Percentiles rank a stretch among this genome's conserved stretches.
phyloP scores from a whole-genome alignment of 2,113 vertebrate genomes.

The Syrmaticus mikado region DNA sequence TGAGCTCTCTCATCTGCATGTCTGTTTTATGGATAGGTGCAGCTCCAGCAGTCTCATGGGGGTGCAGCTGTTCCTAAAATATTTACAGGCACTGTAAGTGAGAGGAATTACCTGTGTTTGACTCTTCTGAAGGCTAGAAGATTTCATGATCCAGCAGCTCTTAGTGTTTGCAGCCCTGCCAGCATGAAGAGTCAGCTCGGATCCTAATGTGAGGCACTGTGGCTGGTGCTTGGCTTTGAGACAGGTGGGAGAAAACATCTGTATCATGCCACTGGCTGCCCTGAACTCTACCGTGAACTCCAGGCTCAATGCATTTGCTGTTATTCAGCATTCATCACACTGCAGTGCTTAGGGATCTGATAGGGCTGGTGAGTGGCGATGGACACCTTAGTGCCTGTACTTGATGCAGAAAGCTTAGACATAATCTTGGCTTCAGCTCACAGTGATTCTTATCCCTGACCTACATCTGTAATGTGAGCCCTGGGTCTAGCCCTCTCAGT shows the following conservation, averaged over 20 bases:
- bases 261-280: not conserved
- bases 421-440: not conserved
- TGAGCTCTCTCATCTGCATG: not conserved
- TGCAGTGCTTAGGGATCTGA: fast-evolving
- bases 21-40: not conserved
- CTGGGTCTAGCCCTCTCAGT: slow-evolving; percentile 39
- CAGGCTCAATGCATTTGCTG: fast-evolving
- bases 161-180: not conserved
- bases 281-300: not conserved
- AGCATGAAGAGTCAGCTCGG: not conserved
- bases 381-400: slow-evolving; percentile 1
- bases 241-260: not conserved
- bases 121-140: not conserved
- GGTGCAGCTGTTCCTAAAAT: not conserved
- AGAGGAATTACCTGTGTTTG: fast-evolving
- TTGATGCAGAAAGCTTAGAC: not conserved
- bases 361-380: not conserved
- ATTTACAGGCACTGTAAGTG: not conserved
- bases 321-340: not conserved
- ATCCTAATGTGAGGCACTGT: not conserved
- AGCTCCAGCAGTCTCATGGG: not conserved
- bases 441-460: slow-evolving; percentile 20
- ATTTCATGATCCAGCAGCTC: not conserved
- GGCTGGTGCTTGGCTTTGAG: not conserved
- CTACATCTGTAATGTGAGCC: slow-evolving; percentile 46